Evolutionary conservation across 2,888 invertebrate species (phyloP), one percentile per base, ranked within the genome.

Genomic region (Archips crataeganus): DNA sequence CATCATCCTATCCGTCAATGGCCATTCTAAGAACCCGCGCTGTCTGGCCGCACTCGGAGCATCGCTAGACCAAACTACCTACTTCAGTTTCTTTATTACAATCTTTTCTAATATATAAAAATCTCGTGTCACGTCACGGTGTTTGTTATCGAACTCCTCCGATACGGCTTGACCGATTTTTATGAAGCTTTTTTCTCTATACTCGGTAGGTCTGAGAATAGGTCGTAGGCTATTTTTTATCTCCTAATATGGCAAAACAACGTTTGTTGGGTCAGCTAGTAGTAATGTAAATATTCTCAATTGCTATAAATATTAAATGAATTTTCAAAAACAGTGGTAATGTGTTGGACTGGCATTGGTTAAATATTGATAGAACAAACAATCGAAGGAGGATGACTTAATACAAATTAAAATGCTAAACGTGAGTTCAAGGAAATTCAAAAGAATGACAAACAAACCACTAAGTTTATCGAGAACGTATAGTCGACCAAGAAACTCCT

Each of bases 351-450:
- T 49, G 9, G 4, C 15, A 13, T 15, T 8, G 23, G 54, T 39
- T 68, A 68, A 23, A 73, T 39, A 49, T 64, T 68, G 32, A 13
- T 13, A 36, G 45, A 51, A 57, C 57, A 62, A 73, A 73, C 63
- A 73, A 39, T 59, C n/a, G 39, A 73, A 68, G 62, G 63, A 68
- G 57, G 60, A 69, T 74, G 61, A 65, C 60, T 45, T 34, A 49
- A 70, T 70, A 39, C 61, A 54, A 74, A 61, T 70, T 74, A 61
- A 51, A 60, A 71, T 39, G 57, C 36, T 49, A 36, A 42, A 67
- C 8, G 23, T 32, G 47, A 32, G 42, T 67, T 59, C 47, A 49
- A 61, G 61, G 61, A 69, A 69, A 69, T 15, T n/a, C 49, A 36
- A 65, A 36, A 36, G 36, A 42, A 62, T 62, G 63, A 63, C 32